Conservation (phyloP, 2,888 invertebrate genomes). For the Limnephilus rhombicus region DNA sequence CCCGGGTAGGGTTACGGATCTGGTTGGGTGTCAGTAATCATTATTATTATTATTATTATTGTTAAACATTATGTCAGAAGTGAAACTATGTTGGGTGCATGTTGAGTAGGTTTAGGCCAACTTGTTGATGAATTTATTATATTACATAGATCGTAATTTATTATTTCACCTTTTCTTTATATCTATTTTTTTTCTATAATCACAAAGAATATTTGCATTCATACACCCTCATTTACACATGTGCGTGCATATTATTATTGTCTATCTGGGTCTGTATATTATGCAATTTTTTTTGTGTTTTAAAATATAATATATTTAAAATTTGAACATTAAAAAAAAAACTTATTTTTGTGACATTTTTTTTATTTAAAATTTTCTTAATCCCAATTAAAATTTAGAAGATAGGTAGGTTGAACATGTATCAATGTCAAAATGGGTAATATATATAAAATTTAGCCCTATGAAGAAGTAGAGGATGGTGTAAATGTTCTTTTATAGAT, state of each 20-base stretch:
- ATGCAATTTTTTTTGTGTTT: conserved; percentile 39
- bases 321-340: conserved; percentile 39
- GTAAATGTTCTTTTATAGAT: conserved; percentile 46
- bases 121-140: conserved; percentile 52
- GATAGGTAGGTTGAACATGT: conserved; percentile 46
- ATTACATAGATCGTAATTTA: conserved; percentile 60
- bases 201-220: conserved; percentile 13
- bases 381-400: conserved; percentile 43
- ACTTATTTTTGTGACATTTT: conserved; percentile 51
- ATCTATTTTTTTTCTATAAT: conserved; percentile 36
- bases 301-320: conserved; percentile 42
- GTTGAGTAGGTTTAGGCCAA: conserved; percentile 58
- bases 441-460: conserved; percentile 51
- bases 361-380: conserved; percentile 15
- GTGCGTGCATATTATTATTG: conserved; percentile 66
- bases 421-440: conserved; percentile 55
- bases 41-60: conserved; percentile 30
- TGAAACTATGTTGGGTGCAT: conserved; percentile 50
- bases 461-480: conserved; percentile 21
- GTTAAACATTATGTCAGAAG: conserved; percentile 39
- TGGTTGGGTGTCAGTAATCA: conserved; percentile 65
- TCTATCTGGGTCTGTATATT: conserved; percentile 34
- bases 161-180: conserved; percentile 38
- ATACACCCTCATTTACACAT: conserved; percentile 70
- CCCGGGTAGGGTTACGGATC: conserved; percentile 66